phyloP scores from a whole-genome alignment of 2,113 vertebrate species.

The Urocitellus parryii region DNA sequence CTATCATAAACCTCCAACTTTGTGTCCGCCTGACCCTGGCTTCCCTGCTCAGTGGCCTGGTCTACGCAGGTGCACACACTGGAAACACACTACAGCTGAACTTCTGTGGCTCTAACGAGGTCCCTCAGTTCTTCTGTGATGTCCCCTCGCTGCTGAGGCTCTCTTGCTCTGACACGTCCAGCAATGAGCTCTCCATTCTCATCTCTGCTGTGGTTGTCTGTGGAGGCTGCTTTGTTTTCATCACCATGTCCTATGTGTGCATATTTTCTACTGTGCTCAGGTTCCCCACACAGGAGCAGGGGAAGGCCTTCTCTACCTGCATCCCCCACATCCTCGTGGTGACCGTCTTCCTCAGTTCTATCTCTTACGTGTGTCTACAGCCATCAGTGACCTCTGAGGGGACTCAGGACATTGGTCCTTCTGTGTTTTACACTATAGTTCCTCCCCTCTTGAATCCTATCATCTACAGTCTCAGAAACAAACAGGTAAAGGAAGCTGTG shows the following conservation, averaged over 20 bases:
- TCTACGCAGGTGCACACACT: slow-evolving; percentile 26
- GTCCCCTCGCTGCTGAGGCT: background rate
- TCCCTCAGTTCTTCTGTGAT: slow-evolving; percentile 43
- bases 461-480: background rate
- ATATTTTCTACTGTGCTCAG: background rate
- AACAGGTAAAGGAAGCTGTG: background rate
- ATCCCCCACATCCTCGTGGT: background rate
- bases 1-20: background rate
- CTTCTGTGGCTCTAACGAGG: slow-evolving; percentile 48
- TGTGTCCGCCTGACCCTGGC: slow-evolving; percentile 22
- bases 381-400: background rate
- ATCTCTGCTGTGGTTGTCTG: background rate
- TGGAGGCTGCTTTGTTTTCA: background rate
- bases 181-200: background rate
- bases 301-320: background rate
- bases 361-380: background rate
- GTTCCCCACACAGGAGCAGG: background rate
- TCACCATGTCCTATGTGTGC: background rate
- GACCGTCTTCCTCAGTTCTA: background rate
- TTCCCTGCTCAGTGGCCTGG: slow-evolving; percentile 8
- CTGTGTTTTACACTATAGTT: background rate
- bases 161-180: background rate
- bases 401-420: background rate
- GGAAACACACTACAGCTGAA: slow-evolving; percentile 42
- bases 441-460: background rate